Evolutionary conservation across 2,113 vertebrate species (phyloP).

Genomic region (Tragelaphus scriptus): DNA sequence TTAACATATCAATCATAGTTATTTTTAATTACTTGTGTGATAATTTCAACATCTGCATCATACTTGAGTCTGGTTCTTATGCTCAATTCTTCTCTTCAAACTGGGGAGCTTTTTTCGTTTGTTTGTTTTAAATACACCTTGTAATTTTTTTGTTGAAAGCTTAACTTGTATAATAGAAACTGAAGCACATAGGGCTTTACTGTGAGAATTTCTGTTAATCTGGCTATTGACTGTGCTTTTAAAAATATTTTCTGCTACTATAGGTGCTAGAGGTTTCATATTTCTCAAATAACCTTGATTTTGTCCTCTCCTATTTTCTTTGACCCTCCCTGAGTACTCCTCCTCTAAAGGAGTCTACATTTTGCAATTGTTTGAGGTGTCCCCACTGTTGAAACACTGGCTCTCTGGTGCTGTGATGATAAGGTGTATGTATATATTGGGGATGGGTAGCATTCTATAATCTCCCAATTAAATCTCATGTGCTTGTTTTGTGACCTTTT

Average conservation of each 20-base stretch:
- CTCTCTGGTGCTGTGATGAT: background rate
- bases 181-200: background rate
- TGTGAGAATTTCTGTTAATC: background rate
- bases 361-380: background rate
- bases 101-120: too few species aligned
- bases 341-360: background rate
- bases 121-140: background rate
- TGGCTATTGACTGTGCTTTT: background rate
- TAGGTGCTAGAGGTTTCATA: background rate
- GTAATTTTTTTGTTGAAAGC: background rate
- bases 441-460: background rate
- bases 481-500: background rate
- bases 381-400: background rate
- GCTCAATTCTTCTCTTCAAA: background rate
- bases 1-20: background rate
- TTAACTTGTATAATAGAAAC: background rate
- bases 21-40: background rate
- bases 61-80: background rate
- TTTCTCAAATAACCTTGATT: background rate
- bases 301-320: background rate
- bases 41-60: background rate
- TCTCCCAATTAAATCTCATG: background rate
- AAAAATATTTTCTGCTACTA: background rate
- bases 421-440: background rate
- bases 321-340: background rate